These are phyloP conservation scores for Chionodraco myersi DNA, from an alignment of 2,113 vertebrate species.

Conservation along the genomic window DNA sequence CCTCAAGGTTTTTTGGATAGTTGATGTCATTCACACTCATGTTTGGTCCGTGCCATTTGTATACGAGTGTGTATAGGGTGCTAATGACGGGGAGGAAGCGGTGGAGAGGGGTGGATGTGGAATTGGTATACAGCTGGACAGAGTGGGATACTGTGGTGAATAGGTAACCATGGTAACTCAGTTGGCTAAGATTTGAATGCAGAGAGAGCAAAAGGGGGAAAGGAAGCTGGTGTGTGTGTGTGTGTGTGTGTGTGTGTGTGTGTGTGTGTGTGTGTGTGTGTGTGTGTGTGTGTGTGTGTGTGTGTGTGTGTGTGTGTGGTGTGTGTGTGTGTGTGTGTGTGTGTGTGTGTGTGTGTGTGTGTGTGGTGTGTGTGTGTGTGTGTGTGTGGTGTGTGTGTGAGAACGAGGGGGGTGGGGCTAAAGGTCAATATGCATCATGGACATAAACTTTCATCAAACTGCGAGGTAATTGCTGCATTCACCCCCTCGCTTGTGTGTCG, in stretches of 20 bases:
- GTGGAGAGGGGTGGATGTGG: conserved; percentile 53
- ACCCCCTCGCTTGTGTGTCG: conserved; percentile 26
- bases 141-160: conserved; percentile 80
- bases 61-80: conserved; percentile 62
- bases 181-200: conserved; percentile 81
- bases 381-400: no score
- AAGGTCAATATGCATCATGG: conserved; percentile 79
- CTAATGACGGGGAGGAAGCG: conserved; percentile 67
- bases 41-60: conserved; percentile 40
- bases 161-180: conserved; percentile 85
- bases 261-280: no score
- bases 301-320: no score
- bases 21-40: conserved; percentile 36
- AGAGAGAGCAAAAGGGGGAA: conserved; percentile 56
- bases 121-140: conserved; percentile 78
- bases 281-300: no score
- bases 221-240: conserved; percentile 54
- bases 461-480: conserved; percentile 69
- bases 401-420: conserved; percentile 43
- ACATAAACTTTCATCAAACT: conserved; percentile 80
- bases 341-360: no score
- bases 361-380: conserved; percentile 3
- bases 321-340: no score
- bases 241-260: conserved; percentile 46
- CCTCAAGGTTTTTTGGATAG: neutral